Conservation (phyloP, 2,113 vertebrate genomes). For the Abramis brama region DNA sequence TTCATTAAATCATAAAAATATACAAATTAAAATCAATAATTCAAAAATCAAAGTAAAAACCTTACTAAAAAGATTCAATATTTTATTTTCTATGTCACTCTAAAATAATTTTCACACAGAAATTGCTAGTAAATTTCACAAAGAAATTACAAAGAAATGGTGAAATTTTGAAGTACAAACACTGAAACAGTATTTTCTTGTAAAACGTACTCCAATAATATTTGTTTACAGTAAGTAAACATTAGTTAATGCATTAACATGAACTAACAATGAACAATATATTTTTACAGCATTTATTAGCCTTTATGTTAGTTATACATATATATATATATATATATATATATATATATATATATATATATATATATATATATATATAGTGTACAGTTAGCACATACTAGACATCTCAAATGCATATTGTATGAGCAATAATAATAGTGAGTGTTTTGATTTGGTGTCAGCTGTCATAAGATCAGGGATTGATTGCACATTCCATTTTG, state of each 20-base stretch:
- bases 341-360: too few relatives aligned
- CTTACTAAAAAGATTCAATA: background rate
- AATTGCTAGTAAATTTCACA: background rate
- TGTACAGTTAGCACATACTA: background rate
- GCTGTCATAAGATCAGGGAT: background rate
- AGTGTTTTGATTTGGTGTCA: constrained; percentile 7
- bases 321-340: too few relatives aligned
- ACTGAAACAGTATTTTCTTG: too few relatives aligned
- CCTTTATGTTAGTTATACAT: too few relatives aligned
- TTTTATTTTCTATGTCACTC: too few relatives aligned
- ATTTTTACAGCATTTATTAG: too few relatives aligned
- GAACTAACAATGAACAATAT: too few relatives aligned
- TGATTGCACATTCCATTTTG: background rate
- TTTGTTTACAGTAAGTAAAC: too few relatives aligned
- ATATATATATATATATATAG: too few relatives aligned
- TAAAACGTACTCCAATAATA: too few relatives aligned
- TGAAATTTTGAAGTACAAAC: background rate
- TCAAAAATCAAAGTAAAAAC: background rate
- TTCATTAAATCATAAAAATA: background rate
- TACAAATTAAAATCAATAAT: background rate
- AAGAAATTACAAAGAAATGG: too few relatives aligned
- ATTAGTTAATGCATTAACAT: too few relatives aligned
- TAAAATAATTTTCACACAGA: background rate
- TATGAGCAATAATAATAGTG: background rate
- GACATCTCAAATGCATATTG: background rate